These are phyloP conservation scores for Holothuria leucospilota DNA, from an alignment of 53 echinoderm and acorn worm species.

Conservation along the genomic window DNA sequence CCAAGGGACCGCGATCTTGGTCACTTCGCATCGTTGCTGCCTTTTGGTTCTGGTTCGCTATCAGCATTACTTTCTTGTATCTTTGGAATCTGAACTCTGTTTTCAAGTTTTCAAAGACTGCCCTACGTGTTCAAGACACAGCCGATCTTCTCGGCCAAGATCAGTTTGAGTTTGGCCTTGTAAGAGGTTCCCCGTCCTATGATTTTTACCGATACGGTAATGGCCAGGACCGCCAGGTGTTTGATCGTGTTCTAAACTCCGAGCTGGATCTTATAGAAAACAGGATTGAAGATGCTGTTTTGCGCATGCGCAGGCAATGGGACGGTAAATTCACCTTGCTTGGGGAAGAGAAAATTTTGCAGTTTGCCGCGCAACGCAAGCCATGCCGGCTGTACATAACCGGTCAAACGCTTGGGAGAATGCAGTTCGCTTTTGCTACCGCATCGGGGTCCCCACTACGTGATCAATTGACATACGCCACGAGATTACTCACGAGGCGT, in stretches of 20 bases:
- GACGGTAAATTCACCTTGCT: conserved; percentile 88
- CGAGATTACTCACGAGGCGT: conserved; percentile 58
- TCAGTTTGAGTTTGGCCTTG: conserved; percentile 83
- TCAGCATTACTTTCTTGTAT: conserved; percentile 76
- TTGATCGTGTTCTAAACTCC: conserved; percentile 71
- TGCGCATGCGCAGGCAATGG: conserved; percentile 77
- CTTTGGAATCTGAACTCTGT: conserved; percentile 73
- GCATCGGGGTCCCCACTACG: conserved; percentile 92
- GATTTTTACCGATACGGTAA: conserved; percentile 72
- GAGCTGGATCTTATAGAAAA: conserved; percentile 74
- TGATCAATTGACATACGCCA: conserved; percentile 84
- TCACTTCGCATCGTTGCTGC: conserved; percentile 65
- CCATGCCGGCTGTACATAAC: conserved; percentile 83
- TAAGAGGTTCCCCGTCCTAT: conserved; percentile 77
- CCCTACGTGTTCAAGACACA: conserved; percentile 54
- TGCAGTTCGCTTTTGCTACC: conserved; percentile 82
- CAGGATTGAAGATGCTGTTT: conserved; percentile 74
- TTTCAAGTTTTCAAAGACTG: conserved; percentile 65
- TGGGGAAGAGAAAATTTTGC: conserved; percentile 77
- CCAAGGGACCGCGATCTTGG: conserved; percentile 68
- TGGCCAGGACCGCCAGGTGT: conserved; percentile 57
- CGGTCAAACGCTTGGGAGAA: conserved; percentile 78
- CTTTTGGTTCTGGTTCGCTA: conserved; percentile 85
- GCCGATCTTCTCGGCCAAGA: conserved; percentile 74
- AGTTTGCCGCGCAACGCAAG: conserved; percentile 75